Percentiles rank a stretch among this genome's conserved stretches.
Conservation (phyloP, 2,888 invertebrate genomes). For the Standfussiana lucernea region DNA sequence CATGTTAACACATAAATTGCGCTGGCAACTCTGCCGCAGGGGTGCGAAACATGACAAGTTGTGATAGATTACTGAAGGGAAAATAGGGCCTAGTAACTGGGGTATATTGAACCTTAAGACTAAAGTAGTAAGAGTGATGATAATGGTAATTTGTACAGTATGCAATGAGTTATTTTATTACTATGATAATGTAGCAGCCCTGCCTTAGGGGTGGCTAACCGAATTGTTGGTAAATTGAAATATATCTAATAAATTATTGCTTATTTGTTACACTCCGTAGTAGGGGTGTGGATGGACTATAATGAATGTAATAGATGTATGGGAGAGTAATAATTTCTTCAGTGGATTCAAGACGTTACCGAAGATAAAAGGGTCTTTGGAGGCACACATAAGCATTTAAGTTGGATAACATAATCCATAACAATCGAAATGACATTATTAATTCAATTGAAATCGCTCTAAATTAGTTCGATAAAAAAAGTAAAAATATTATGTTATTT, state of each 20-base stretch:
- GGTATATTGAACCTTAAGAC: slow-evolving; percentile 43
- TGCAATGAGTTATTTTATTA: slow-evolving; percentile 80
- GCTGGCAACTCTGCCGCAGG: slow-evolving; percentile 82
- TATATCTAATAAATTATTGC: slow-evolving; percentile 89
- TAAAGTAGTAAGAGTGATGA: background rate
- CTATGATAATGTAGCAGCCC: slow-evolving; percentile 83
- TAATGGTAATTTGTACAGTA: slow-evolving; percentile 80
- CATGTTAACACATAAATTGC: slow-evolving; percentile 90
- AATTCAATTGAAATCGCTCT: background rate
- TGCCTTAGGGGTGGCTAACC: slow-evolving; percentile 81
- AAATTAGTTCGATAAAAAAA: background rate
- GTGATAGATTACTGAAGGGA: slow-evolving; percentile 77
- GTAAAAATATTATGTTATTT: background rate
- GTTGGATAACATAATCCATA: background rate
- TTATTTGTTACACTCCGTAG: slow-evolving; percentile 70
- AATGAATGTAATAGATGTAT: slow-evolving; percentile 19
- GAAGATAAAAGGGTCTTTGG: background rate
- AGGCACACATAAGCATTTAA: background rate
- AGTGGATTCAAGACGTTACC: slow-evolving; percentile 9
- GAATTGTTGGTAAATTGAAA: slow-evolving; percentile 87
- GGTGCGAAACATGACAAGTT: slow-evolving; percentile 80
- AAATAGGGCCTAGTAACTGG: slow-evolving; percentile 33
- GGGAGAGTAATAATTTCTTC: slow-evolving; percentile 12
- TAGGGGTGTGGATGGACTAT: slow-evolving; percentile 39
- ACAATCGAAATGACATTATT: background rate